These are phyloP conservation scores for Podarcis raffonei DNA, from an alignment of 2,113 vertebrate species.

Conservation along the genomic window DNA sequence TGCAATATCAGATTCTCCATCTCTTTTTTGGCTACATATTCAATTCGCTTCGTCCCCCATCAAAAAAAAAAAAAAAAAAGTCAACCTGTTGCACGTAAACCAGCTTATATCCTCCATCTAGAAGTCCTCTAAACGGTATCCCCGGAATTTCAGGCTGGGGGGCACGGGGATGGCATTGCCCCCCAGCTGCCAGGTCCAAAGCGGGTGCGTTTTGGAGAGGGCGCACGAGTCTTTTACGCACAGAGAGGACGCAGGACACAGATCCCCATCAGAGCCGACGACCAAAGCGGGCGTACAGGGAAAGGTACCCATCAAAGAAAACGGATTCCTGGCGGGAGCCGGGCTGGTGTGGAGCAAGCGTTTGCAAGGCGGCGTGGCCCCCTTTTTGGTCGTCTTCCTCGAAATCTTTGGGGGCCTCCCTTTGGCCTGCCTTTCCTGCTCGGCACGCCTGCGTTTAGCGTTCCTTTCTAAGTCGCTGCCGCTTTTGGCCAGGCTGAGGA, in stretches of 20 bases:
- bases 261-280: slow-evolving; percentile 80
- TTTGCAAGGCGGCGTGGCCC: slow-evolving; percentile 33
- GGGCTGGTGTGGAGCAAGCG: slow-evolving; percentile 47
- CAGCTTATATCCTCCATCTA: slow-evolving; percentile 44
- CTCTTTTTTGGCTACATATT: not conserved
- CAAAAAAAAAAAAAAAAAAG: not conserved
- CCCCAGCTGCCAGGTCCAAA: slow-evolving; percentile 82
- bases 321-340: slow-evolving; percentile 70
- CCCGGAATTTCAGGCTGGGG: slow-evolving; percentile 79
- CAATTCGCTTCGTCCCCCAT: slow-evolving; percentile 21
- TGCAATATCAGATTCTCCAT: not conserved
- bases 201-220: slow-evolving; percentile 76
- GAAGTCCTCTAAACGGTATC: slow-evolving; percentile 61
- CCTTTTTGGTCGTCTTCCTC: slow-evolving; percentile 45
- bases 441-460: slow-evolving; percentile 56
- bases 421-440: slow-evolving; percentile 44
- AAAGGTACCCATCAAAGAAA: slow-evolving; percentile 80
- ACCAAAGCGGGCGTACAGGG: slow-evolving; percentile 80
- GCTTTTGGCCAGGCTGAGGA: slow-evolving; percentile 35
- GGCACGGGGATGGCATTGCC: slow-evolving; percentile 80
- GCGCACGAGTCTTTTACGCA: slow-evolving; percentile 65
- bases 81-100: slow-evolving; percentile 30
- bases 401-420: slow-evolving; percentile 17
- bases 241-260: slow-evolving; percentile 79
- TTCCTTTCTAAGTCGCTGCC: slow-evolving; percentile 57